phyloP scores from a whole-genome alignment of 2,113 vertebrate species.

The Micronisus gabar region DNA sequence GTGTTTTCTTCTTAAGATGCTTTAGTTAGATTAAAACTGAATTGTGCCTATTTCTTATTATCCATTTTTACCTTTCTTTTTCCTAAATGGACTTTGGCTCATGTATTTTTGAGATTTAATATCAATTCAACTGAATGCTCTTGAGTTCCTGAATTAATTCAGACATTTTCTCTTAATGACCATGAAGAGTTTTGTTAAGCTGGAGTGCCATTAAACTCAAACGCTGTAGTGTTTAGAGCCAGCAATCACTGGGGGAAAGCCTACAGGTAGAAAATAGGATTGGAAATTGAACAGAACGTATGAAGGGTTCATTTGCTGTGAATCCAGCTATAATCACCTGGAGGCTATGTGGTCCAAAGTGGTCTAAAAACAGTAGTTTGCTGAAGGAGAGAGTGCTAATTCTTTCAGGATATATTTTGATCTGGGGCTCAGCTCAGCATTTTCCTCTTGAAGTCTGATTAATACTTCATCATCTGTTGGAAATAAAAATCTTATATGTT shows the following conservation, averaged over 20 bases:
- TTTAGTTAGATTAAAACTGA: constrained; percentile 23
- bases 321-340: constrained; percentile 9
- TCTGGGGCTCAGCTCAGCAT: background rate
- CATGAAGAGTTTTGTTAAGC: constrained; percentile 56
- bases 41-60: constrained; percentile 20
- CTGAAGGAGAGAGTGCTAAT: background rate
- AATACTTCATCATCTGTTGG: background rate
- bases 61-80: constrained; percentile 7
- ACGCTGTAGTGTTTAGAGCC: background rate
- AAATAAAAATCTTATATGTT: background rate
- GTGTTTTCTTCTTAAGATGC: constrained; percentile 31
- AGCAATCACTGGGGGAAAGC: background rate
- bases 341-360: background rate
- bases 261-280: constrained; percentile 18
- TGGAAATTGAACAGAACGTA: background rate
- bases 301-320: constrained; percentile 19
- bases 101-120: constrained; percentile 39
- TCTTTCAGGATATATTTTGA: background rate
- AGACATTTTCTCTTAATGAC: constrained; percentile 58
- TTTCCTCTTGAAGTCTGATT: background rate
- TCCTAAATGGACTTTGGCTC: constrained; percentile 37
- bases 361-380: background rate
- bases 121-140: constrained; percentile 37
- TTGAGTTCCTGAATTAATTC: constrained; percentile 58
- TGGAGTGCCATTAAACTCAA: constrained; percentile 51